phyloP scores from a whole-genome alignment of 1,140 invertebrate species.

The Trachymyrmex cornetzi region DNA sequence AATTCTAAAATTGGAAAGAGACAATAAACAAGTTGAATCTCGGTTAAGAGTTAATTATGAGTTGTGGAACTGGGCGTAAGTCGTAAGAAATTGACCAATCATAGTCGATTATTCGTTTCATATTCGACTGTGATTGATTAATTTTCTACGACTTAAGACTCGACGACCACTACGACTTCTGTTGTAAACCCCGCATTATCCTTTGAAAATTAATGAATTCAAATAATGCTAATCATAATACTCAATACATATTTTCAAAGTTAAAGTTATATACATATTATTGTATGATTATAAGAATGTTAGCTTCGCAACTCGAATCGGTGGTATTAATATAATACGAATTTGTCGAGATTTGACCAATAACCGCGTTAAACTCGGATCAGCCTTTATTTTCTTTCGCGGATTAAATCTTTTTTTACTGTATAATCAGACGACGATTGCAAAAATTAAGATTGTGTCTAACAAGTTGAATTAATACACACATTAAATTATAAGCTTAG shows the following conservation, averaged over 20 bases:
- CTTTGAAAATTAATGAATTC: too few relatives aligned
- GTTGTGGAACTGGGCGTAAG: too few relatives aligned
- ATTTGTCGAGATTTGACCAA: not conserved
- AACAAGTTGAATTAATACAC: constrained; percentile 59
- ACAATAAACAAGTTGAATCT: too few relatives aligned
- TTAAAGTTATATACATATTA: not conserved
- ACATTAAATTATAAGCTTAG: constrained; percentile 15
- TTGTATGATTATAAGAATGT: not conserved
- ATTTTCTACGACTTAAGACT: too few relatives aligned
- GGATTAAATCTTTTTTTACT: not conserved
- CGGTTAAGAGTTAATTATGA: too few relatives aligned
- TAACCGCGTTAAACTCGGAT: constrained; percentile 1
- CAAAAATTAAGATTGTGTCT: constrained; percentile 63
- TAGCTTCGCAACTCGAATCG: not conserved
- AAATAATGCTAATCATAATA: not conserved
- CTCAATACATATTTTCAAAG: not conserved
- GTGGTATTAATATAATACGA: not conserved
- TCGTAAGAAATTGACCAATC: too few relatives aligned
- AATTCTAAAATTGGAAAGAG: too few relatives aligned
- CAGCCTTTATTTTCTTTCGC: not conserved
- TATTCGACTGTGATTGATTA: too few relatives aligned
- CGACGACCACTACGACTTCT: too few relatives aligned
- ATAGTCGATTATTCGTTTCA: too few relatives aligned
- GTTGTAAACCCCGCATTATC: too few relatives aligned
- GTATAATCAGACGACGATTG: constrained; percentile 35